Evolutionary conservation across 2,797 vertebrate genomes (phyloP), one percentile per base, ranked within the genome.

Genomic region (Lates japonicus): DNA sequence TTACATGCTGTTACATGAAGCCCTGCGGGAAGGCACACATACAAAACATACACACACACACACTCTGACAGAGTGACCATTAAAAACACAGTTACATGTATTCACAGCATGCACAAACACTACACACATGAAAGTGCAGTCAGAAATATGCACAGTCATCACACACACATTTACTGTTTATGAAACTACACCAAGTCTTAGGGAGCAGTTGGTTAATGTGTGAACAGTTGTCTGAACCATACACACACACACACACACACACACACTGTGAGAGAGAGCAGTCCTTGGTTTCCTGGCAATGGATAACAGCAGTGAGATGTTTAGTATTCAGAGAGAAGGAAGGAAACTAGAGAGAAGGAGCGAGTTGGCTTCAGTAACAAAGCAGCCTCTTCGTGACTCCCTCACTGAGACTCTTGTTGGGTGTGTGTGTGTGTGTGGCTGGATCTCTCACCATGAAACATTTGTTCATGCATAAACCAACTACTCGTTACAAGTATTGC

Each of bases 401-500:
- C 62, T 64, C 51, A 48, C 25, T 29, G 25, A 29, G 25, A 29
- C 37, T 48, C 13, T 35, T 59, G 19, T 35, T 58, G 37, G 8
- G 61, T 60, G 48, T 76, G 73, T 46, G n/a, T 75, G 33, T 59
- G 65, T 42, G 52, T 71, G 12, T 42, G 12, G 41, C 41, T 42
- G 72, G 46, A 63, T 75, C 49, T 49, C 54, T 85, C 29, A 41
- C 57, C 51, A 51, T 68, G 54, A 84, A 85, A 77, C 83, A 80
- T 84, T 84, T 87, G 76, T 60, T 87, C 81, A 82, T 82, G 74
- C 81, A 88, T 83, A 84, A 87, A 80, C 62, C 55, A n/a, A 74
- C 41, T 71, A 65, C 64, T 85, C 68, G 70, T 71, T 76, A 63
- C 66, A 72, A 63, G 63, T 78, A 59, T 59, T 31, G 10, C 16